phyloP scores from a whole-genome alignment of 64 coral and sea anemone species.

The Dendronephthya gigantea region DNA sequence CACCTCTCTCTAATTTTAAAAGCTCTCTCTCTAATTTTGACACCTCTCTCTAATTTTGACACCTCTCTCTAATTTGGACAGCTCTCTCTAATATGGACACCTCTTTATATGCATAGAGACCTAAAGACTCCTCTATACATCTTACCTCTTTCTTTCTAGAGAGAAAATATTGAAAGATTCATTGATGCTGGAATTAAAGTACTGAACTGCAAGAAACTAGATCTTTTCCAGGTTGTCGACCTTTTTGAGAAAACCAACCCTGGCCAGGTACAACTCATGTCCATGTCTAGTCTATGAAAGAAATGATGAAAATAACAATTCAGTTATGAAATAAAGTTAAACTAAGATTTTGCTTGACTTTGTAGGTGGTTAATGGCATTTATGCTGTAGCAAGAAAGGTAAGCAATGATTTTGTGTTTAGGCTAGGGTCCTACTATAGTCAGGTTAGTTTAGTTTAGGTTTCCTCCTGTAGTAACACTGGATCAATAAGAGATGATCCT shows the following conservation, averaged over 20 bases:
- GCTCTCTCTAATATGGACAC: too few relatives aligned
- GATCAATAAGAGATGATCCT: too few relatives aligned
- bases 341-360: background rate
- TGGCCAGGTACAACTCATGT: conserved; percentile 8
- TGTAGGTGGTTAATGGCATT: conserved; percentile 1
- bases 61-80: too few relatives aligned
- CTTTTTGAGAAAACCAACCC: conserved; percentile 40
- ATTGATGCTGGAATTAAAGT: conserved; percentile 21
- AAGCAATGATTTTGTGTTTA: background rate
- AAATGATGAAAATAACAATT: background rate
- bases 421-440: background rate
- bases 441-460: too few relatives aligned
- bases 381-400: conserved; percentile 19
- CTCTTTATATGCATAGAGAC: too few relatives aligned
- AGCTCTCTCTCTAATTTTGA: too few relatives aligned
- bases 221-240: conserved; percentile 50
- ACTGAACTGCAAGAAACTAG: conserved; percentile 24
- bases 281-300: background rate
- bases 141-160: background rate
- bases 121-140: too few relatives aligned
- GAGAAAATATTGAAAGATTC: conserved; percentile 46
- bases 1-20: too few relatives aligned
- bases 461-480: too few relatives aligned
- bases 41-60: too few relatives aligned
- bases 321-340: background rate